phyloP scores from a whole-genome alignment of 2,113 vertebrate species.

The Pachypanchax playfairii region DNA sequence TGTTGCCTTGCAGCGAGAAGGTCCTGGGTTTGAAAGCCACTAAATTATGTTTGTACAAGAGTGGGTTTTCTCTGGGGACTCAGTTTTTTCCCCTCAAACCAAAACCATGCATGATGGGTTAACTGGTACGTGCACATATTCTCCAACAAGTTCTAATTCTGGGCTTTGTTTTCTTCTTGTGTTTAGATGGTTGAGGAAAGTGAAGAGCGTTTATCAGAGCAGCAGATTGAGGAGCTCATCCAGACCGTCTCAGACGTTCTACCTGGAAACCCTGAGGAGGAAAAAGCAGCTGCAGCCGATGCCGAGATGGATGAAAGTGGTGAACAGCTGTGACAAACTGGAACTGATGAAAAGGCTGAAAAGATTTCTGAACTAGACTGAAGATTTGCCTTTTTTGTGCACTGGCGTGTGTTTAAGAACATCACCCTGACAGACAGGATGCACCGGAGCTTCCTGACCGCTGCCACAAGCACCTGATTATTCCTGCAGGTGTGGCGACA shows the following conservation, averaged over 20 bases:
- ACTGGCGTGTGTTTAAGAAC: not conserved
- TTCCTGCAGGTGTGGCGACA: slow-evolving; percentile 9
- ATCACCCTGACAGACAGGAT: not conserved
- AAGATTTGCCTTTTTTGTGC: not conserved
- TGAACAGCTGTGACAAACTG: slow-evolving; percentile 13
- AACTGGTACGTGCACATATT: too few species aligned
- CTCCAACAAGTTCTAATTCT: not conserved
- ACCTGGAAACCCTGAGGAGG: slow-evolving; percentile 79
- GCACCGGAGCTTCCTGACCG: not conserved
- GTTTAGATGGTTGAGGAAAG: slow-evolving; percentile 83
- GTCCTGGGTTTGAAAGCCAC: too few species aligned
- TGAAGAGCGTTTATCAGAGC: slow-evolving; percentile 83
- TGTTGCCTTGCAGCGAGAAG: too few species aligned
- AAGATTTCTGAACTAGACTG: slow-evolving; percentile 1
- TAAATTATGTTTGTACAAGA: too few species aligned
- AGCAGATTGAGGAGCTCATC: slow-evolving; percentile 84
- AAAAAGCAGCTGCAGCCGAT: slow-evolving; percentile 51
- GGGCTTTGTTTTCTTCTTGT: slow-evolving; percentile 7
- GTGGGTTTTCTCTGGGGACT: too few species aligned
- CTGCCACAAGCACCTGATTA: not conserved
- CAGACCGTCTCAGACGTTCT: slow-evolving; percentile 73
- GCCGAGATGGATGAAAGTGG: slow-evolving; percentile 60
- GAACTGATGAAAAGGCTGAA: not conserved
- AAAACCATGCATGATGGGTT: too few species aligned
- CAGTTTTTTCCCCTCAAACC: too few species aligned